Evolutionary conservation across 2,888 invertebrate species (phyloP), one percentile per base, ranked within the genome.

Genomic region (Cremastinae sp.): DNA sequence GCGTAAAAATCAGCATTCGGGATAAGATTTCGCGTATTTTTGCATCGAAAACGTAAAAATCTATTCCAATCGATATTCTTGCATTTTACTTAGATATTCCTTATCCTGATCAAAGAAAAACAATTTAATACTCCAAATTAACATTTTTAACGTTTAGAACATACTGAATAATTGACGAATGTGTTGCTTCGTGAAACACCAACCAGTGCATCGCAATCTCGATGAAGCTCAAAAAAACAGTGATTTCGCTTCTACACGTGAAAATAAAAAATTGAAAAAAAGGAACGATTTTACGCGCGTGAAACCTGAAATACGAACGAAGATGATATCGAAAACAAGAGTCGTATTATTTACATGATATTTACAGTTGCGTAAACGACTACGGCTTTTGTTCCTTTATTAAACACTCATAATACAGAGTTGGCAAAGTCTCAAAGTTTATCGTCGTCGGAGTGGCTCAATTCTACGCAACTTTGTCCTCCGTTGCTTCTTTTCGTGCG

Each of bases 331-430:
- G 35, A 4, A 16, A 78, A 69, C 78, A 72, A 76, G 68, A 75
- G 77, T 74, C 77, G 74, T 81, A 80, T 81, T 83, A 83, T 83
- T 81, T 83, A 81, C 82, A 83, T 75, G 71, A 78, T 83, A 83
- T 83, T 81, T 83, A 82, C 82, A 83, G 59, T 74, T 76, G 74
- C 73, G 73, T 72, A 76, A 79, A 80, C 72, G 70, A 75, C 71
- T 79, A 78, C 68, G 74, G 59, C 74, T 58, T 66, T 70, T 56
- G 43, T 74, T 61, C 58, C 68, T 78, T 72, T 78, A 75, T 74
- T 71, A 71, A 78, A 70, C 61, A 72, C 74, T 72, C 72, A 47
- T 61, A 65, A 45, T 78, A 72, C 66, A 75, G 73, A 73, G 69
- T 72, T 69, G 73, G 59, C 65, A 59, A 75, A 72, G 72, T 61